These are phyloP conservation scores for Hypsopygia costalis DNA, from an alignment of 2,888 invertebrate species.

Conservation along the genomic window DNA sequence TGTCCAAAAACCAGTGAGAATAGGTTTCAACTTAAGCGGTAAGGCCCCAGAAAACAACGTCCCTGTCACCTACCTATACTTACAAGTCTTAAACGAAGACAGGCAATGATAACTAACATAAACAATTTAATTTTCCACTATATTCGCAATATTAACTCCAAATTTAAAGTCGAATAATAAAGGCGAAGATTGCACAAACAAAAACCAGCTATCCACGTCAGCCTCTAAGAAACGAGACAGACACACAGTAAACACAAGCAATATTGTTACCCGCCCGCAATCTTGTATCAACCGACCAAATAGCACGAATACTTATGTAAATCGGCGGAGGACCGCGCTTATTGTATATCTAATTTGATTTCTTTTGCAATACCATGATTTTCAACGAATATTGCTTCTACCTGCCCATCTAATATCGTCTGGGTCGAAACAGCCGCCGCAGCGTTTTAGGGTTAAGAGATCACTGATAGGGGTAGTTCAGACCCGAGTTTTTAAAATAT, in stretches of 20 bases:
- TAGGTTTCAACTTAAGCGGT: too few relatives aligned
- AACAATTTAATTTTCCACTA: too few relatives aligned
- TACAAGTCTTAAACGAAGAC: too few relatives aligned
- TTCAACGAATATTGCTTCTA: conserved; percentile 67
- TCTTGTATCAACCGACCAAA: conserved; percentile 73
- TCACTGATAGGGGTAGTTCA: conserved; percentile 66
- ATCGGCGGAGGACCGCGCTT: conserved; percentile 70
- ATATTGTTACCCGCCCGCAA: conserved; percentile 72
- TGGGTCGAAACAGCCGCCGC: conserved; percentile 45
- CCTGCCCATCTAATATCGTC: conserved; percentile 66
- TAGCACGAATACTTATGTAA: conserved; percentile 78
- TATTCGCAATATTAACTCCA: too few relatives aligned
- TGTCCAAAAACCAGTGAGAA: too few relatives aligned
- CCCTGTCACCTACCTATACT: too few relatives aligned
- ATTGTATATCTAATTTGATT: conserved; percentile 80
- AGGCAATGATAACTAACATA: too few relatives aligned
- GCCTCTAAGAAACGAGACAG: conserved; percentile 29
- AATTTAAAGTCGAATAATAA: too few relatives aligned
- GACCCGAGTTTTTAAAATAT: conserved; percentile 74
- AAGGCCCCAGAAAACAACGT: too few relatives aligned
- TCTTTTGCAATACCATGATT: conserved; percentile 74
- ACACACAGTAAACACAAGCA: conserved; percentile 52
- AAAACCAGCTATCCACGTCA: conserved; percentile 39
- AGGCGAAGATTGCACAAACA: conserved; percentile 15
- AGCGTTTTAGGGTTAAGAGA: conserved; percentile 64